Evolutionary conservation across 2,888 invertebrate species (phyloP).

Genomic region (Cyrtodaria siliqua): DNA sequence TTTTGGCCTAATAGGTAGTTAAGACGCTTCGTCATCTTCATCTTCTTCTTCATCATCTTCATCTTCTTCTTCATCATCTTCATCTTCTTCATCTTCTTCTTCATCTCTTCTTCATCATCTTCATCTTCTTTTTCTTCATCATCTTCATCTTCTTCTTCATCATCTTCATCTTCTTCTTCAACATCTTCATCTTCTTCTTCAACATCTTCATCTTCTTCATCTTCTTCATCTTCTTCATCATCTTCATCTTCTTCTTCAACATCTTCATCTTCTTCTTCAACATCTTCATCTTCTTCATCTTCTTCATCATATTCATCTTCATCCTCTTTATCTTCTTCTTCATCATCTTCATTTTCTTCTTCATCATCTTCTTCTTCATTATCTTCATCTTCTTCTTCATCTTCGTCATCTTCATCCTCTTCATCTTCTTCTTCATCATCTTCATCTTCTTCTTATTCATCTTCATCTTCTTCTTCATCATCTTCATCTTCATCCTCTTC

Average conservation of each 20-base stretch:
- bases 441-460: slow-evolving; percentile 14
- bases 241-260: slow-evolving; percentile 13
- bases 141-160: slow-evolving; percentile 2
- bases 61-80: neutral
- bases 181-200: slow-evolving; percentile 21
- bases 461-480: no score
- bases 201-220: slow-evolving; percentile 24
- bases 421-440: slow-evolving; percentile 20
- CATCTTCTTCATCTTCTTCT: neutral
- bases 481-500: no score
- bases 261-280: slow-evolving; percentile 19
- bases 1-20: no score
- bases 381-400: slow-evolving; percentile 4
- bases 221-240: slow-evolving; percentile 9
- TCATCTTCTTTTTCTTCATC: slow-evolving; percentile 13
- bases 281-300: slow-evolving; percentile 17
- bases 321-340: no score
- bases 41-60: slow-evolving; percentile 1
- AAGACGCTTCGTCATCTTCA: neutral
- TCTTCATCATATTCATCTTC: slow-evolving; percentile 28
- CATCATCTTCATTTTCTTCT: no score
- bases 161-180: slow-evolving; percentile 18
- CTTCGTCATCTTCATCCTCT: no score
- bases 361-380: slow-evolving; percentile 14
- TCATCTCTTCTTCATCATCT: no score